phyloP scores from a whole-genome alignment of 2,888 invertebrate species.

The Trissolcus japonicus region DNA sequence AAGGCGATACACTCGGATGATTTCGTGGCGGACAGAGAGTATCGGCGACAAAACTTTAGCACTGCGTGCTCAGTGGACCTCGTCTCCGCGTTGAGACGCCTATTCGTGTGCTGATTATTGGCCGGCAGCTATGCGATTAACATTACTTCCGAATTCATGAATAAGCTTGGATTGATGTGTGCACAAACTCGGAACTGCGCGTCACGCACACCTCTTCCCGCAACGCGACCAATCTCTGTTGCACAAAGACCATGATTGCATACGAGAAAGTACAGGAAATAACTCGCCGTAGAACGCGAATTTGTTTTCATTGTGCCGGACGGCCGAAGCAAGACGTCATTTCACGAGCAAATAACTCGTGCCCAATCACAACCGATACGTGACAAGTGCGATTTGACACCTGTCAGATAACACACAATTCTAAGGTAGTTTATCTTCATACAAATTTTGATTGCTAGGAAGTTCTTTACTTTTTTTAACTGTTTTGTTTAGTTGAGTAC shows the following conservation, averaged over 20 bases:
- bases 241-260: constrained; percentile 56
- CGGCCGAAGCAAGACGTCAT: constrained; percentile 54
- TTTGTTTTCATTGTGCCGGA: constrained; percentile 51
- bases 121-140: constrained; percentile 63
- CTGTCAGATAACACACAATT: constrained; percentile 28
- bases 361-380: constrained; percentile 25
- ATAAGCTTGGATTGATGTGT: constrained; percentile 58
- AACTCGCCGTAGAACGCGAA: constrained; percentile 52
- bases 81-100: constrained; percentile 70
- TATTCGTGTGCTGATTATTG: constrained; percentile 64
- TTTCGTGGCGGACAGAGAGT: constrained; percentile 53
- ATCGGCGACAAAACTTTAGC: constrained; percentile 58
- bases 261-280: constrained; percentile 59
- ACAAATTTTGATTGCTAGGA: neutral
- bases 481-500: too few relatives aligned
- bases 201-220: constrained; percentile 61
- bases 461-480: neutral
- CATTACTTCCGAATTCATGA: constrained; percentile 71
- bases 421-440: neutral
- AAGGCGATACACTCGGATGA: constrained; percentile 76
- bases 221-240: constrained; percentile 25
- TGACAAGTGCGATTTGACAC: constrained; percentile 28
- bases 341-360: constrained; percentile 45
- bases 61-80: constrained; percentile 74
- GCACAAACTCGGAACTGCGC: constrained; percentile 61